Evolutionary conservation across 2,888 invertebrate genomes (phyloP), one percentile per base, ranked within the genome.

Genomic region (Nephrocerus scutellatus): DNA sequence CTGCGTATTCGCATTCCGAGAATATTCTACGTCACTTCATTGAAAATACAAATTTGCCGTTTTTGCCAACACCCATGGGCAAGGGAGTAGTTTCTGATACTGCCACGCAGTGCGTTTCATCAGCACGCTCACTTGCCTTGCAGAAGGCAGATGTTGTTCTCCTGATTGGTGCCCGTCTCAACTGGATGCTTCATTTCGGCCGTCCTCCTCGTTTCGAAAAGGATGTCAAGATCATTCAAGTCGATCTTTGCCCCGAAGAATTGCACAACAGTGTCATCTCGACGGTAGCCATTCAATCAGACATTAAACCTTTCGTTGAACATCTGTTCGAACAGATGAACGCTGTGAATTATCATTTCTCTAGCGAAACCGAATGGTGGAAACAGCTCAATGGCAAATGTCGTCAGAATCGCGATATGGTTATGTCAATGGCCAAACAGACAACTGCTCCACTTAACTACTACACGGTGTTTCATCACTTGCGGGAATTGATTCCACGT

Each of bases 141-240:
- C 80, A 82, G 55, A 77, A 88, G 51, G 87, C 92, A 0, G 96
- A 97, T 67, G 86, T 91, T 0, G 74, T 97, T 3, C 56, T 97
- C 4, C 69, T 95, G 33, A 67, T 93, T 24, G 96, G 96, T 1
- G 96, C 95, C 0, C 73, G 96, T 24, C 74, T 96, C 13, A 97
- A 97, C 71, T 97, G 97, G 97, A 96, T 97, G 71, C 74, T 97
- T 45, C 96, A 97, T 70, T 97, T 96, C 72, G 96, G 96, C 3
- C 79, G 82, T 38, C 71, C 85, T 13, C 96, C 95, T 2, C 72
- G 96, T 25, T 96, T 82, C 66, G 76, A 79, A 13, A 73, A 77
- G 1, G 74, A 85, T 58, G 90, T 90, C 5, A 89, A 91, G 72
- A 71, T 96, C 47, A 87, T 96, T 53, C 95, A 91, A 75, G 88